Evolutionary conservation across 2,113 vertebrate species (phyloP), one percentile per base, ranked within the genome.

Genomic region (Rhea americana): DNA sequence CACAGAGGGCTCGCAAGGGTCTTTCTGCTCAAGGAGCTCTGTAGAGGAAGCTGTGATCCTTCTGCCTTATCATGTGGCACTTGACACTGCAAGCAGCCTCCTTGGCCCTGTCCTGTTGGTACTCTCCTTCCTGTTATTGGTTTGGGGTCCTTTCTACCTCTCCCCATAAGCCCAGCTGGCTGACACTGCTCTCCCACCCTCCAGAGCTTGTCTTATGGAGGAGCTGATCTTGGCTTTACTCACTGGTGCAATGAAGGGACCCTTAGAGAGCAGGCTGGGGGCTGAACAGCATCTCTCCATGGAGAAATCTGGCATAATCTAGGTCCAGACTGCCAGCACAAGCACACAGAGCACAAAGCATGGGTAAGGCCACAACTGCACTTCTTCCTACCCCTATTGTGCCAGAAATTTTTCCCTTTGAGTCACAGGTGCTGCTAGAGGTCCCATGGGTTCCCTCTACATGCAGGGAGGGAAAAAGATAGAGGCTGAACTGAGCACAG

Each of bases 81-180:
- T 45, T 20, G 26, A 30, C 18, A 19, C 28, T 17, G 17, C 24
- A 17, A 16, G 18, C 41, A 43, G 41, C 63, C 7, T 28, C 39
- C 39, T 11, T 9, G 28, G 55, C 55, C 4, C 55, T 30, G 6
- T 58, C 55, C 55, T 58, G 45, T 16, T 10, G 55, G 55, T 17
- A 18, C 18, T 32, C 55, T 32, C 55, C 55, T 30, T 58, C 30
- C 15, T 26, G 26, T 19, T 14, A 26, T 25, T 20, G 63, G 41
- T 81, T 21, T 77, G 45, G 12, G 10, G 11, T 70, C 43, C 28
- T 63, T 63, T 66, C 62, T 65, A 68, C 68, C 35, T 50, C n/a
- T 72, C 16, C 15, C 37, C 21, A 24, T 0, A 0, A 70, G 77
- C 18, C 18, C 24, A 18, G 63, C 0, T 24, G 0, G 18, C 39